A percentile compares a stretch with the other conserved stretches of the same genome.
Conservation (phyloP, 2,888 invertebrate genomes). For the Micoletzkya japonica region DNA sequence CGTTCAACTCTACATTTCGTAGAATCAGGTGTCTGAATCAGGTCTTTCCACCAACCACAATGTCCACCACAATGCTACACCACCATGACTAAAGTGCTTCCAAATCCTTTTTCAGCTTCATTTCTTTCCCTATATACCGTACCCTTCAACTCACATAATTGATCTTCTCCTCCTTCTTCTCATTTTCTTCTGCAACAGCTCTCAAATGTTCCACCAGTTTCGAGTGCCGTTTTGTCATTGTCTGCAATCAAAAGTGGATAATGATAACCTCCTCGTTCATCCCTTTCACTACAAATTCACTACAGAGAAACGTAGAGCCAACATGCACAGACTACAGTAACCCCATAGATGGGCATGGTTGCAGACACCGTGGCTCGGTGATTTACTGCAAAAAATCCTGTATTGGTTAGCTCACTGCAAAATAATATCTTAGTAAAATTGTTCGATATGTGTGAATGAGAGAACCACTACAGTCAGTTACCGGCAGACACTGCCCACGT, state of each 20-base stretch:
- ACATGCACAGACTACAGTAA: background rate
- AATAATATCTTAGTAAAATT: too few species aligned
- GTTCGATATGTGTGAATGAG: background rate
- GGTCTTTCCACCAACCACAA: background rate
- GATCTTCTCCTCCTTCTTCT: constrained; percentile 27
- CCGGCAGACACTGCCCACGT: too few species aligned
- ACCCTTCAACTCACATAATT: constrained; percentile 18
- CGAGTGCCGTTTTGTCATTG: constrained; percentile 73
- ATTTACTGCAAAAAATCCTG: too few species aligned
- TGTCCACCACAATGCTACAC: background rate
- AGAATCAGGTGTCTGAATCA: background rate
- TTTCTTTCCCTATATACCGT: background rate
- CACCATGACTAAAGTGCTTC: background rate
- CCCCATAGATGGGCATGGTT: too few species aligned
- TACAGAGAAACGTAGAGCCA: background rate
- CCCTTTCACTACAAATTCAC: background rate
- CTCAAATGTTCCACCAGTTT: constrained; percentile 58
- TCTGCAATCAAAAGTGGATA: constrained; percentile 29
- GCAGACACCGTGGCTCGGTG: too few species aligned
- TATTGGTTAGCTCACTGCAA: too few species aligned
- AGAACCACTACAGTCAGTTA: too few species aligned
- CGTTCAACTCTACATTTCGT: constrained; percentile 1
- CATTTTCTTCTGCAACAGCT: constrained; percentile 37
- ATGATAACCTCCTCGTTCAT: background rate
- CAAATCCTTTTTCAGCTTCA: background rate